These are phyloP conservation scores for Corythornis madagascariensis DNA, from an alignment of 2,113 vertebrate genomes.

Conservation along the genomic window DNA sequence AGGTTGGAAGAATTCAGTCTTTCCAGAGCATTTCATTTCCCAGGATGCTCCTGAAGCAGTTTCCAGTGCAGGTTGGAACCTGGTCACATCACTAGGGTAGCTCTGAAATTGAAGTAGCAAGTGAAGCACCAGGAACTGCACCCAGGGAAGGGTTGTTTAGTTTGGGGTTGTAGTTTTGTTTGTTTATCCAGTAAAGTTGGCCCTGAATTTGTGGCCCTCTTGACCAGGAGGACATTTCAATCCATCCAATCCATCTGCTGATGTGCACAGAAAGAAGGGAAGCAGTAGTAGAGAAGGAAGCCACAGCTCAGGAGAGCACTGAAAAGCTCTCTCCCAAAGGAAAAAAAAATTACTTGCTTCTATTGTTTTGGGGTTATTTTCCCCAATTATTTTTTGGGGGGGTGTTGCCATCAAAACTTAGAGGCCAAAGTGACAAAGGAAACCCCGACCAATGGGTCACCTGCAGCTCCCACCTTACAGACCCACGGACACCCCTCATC, in stretches of 20 bases:
- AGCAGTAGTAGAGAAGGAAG: neutral
- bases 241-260: neutral
- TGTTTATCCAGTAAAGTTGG: neutral
- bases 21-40: neutral
- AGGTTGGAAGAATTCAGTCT: neutral
- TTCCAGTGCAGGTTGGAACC: neutral
- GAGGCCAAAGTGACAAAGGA: neutral
- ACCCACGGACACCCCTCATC: neutral
- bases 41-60: neutral
- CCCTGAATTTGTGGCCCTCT: neutral
- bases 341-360: neutral
- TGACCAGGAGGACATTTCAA: neutral
- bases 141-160: neutral
- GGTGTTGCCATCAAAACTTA: neutral
- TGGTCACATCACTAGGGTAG: no score
- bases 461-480: neutral
- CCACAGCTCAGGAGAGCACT: no score
- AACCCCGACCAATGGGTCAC: neutral
- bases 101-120: neutral
- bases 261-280: neutral
- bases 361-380: neutral
- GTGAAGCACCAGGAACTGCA: neutral
- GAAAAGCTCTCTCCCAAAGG: neutral
- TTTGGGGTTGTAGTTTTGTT: neutral
- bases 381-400: neutral